Conservation (phyloP, 1,140 invertebrate genomes). For the Zelostemma sp. region DNA sequence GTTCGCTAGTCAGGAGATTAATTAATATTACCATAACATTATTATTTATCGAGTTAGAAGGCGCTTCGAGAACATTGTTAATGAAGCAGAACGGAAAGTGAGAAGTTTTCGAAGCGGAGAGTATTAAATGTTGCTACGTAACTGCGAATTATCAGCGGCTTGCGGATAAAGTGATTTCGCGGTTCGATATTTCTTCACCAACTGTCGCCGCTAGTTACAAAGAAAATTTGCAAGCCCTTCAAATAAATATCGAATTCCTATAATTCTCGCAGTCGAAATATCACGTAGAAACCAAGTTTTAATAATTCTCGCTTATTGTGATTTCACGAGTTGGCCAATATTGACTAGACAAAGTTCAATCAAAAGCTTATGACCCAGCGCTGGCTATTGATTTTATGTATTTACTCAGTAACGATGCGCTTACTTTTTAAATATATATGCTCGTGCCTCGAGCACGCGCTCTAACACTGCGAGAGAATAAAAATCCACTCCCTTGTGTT, state of each 20-base stretch:
- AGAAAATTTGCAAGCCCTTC: too few relatives aligned
- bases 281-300: neutral
- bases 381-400: too few relatives aligned
- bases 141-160: too few relatives aligned
- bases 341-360: neutral
- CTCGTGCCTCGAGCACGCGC: too few relatives aligned
- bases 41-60: conserved; percentile 1
- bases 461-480: too few relatives aligned
- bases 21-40: neutral
- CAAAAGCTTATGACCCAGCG: neutral
- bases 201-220: too few relatives aligned
- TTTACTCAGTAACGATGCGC: too few relatives aligned
- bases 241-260: too few relatives aligned
- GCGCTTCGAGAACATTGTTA: neutral
- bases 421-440: too few relatives aligned
- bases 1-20: neutral
- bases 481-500: too few relatives aligned
- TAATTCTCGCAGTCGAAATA: neutral
- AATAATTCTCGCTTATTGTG: conserved; percentile 1
- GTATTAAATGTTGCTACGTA: neutral
- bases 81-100: neutral
- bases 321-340: neutral
- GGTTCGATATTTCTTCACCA: too few relatives aligned
- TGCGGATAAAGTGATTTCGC: too few relatives aligned
- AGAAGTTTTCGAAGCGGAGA: neutral